phyloP scores from a whole-genome alignment of 1,140 invertebrate genomes.

The Drosophila kohkoa region DNA sequence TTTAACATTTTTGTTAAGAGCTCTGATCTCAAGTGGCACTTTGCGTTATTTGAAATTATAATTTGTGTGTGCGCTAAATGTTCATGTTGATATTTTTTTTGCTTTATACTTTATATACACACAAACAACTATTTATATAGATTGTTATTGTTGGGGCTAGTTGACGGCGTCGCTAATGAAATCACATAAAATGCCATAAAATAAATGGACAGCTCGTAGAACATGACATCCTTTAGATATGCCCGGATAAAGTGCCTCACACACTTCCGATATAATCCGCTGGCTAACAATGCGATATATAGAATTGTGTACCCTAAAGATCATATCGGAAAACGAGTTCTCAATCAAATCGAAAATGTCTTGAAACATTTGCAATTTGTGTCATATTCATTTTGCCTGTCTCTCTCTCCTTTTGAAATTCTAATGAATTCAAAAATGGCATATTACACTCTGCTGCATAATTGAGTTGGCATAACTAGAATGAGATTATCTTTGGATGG shows the following conservation, averaged over 20 bases:
- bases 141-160: constrained; percentile 34
- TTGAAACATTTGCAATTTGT: constrained; percentile 59
- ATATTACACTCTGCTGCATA: constrained; percentile 51
- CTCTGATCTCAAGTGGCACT: constrained; percentile 77
- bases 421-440: constrained; percentile 46
- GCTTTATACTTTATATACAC: constrained; percentile 46
- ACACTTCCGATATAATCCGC: constrained; percentile 64
- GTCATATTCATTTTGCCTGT: constrained; percentile 53
- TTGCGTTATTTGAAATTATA: constrained; percentile 80
- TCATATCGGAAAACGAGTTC: constrained; percentile 63
- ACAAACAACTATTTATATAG: constrained; percentile 23
- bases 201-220: constrained; percentile 62
- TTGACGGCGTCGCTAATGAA: constrained; percentile 66
- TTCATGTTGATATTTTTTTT: constrained; percentile 48
- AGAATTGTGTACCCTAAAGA: constrained; percentile 7
- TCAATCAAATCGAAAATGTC: constrained; percentile 68
- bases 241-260: constrained; percentile 41
- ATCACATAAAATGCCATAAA: constrained; percentile 66
- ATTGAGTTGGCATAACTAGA: neutral
- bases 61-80: constrained; percentile 76
- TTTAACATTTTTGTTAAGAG: constrained; percentile 78
- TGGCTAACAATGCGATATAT: constrained; percentile 1
- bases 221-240: constrained; percentile 77
- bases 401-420: constrained; percentile 50
- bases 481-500: neutral